Conservation (phyloP, 2,113 vertebrate species). For the Brevimyrus niger region DNA sequence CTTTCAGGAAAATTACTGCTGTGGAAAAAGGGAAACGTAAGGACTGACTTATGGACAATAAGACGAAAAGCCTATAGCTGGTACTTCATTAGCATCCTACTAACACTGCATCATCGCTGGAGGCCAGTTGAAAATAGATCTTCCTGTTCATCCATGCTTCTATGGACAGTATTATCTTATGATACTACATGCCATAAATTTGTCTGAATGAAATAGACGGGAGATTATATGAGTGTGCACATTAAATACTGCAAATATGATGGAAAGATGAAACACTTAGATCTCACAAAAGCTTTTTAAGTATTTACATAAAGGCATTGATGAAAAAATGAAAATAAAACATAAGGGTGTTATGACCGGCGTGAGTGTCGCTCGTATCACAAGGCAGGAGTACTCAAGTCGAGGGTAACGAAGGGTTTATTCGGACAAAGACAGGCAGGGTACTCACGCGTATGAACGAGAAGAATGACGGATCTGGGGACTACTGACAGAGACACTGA, state of each 20-base stretch:
- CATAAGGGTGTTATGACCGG: too few species aligned
- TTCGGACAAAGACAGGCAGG: too few species aligned
- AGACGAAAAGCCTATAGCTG: neutral
- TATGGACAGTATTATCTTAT: neutral
- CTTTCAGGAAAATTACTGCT: neutral
- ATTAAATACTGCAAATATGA: neutral
- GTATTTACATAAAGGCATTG: neutral
- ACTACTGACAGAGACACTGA: too few species aligned
- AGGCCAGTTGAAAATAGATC: neutral
- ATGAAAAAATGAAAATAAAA: neutral
- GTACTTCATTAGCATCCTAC: neutral
- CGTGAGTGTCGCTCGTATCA: too few species aligned
- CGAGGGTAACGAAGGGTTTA: too few species aligned
- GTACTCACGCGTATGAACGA: too few species aligned
- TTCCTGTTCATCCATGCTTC: neutral
- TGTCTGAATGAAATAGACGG: neutral
- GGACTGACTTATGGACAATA: neutral
- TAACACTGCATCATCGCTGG: neutral
- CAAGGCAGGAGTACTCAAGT: too few species aligned
- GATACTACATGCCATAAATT: neutral
- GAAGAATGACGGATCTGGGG: too few species aligned
- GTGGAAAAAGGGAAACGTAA: neutral
- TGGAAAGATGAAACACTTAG: neutral
- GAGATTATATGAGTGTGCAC: neutral
- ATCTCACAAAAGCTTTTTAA: neutral